Evolutionary conservation across 53 echinoderm and acorn worm species (phyloP), one percentile per base, ranked within the genome.

Genomic region (Apostichopus leukothele): DNA sequence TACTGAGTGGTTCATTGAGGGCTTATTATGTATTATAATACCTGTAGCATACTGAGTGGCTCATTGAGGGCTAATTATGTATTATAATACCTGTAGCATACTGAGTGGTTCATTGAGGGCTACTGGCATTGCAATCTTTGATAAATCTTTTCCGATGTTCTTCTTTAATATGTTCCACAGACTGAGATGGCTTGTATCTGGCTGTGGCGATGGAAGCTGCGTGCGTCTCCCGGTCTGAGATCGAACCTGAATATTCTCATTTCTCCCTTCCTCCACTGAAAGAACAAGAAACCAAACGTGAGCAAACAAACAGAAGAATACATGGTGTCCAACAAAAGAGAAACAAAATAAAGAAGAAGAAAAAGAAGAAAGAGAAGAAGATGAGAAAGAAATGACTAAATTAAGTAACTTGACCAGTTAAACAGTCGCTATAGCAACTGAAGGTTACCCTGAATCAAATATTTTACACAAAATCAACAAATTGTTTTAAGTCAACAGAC

Each of bases 51-150:
- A 39, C 39, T 39, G 39, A 39, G 39, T 39, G 57, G 10, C 5
- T 57, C 10, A 57, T 9, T 10, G 57, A 57, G 6, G 9, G 7
- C 57, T 7, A 57, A 39, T 39, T 39, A 39, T 39, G 39, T 39
- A 39, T 11, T 63, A 13, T 61, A 61, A 79, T 78, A 99, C 99
- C 96, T 99, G 99, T 20, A 96, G 90, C 99, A 99, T 99, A 85
- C 99, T 99, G 52, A 96, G 96, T 1, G 96, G 99, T 80, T 99
- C 99, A 87, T 96, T 99, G 78, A 99, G 92, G n/a, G 96, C 96
- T 20, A 99, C 99, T 26, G 99, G 99, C 99, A 99, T 99, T 83
- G 99, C 91, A 10, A 99, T 95, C 91, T 96, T 96, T 13, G 99
- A 99, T 77, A 96, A 90, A 80, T 99, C 99, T 85, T 99, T 99